Percentiles rank a stretch among this genome's conserved stretches.
Conservation (phyloP, 2,113 vertebrate genomes). For the Megaceryle maxima region DNA sequence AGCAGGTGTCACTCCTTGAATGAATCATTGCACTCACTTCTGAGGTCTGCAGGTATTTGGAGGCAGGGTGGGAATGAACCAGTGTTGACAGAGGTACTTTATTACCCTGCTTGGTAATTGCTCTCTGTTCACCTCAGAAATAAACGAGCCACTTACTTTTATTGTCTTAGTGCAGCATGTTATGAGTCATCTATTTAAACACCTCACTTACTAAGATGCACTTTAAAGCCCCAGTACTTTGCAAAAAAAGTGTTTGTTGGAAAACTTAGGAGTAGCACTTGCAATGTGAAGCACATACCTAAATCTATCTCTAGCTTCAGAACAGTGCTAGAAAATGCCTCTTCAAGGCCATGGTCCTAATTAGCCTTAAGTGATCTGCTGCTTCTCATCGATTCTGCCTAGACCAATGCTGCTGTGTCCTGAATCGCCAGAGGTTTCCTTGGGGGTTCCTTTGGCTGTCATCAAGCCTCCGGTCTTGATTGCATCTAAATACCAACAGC, state of each 20-base stretch:
- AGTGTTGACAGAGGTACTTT: neutral
- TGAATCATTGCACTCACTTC: fast-evolving
- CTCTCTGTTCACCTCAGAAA: neutral
- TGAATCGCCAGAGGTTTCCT: neutral
- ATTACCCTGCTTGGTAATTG: neutral
- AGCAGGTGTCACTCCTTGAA: neutral
- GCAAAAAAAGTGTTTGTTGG: neutral
- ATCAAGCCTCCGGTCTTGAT: neutral
- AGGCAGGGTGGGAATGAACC: neutral
- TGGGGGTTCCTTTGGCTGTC: neutral
- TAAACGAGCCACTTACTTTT: neutral
- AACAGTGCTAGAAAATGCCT: neutral
- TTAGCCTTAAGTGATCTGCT: neutral
- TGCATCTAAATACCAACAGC: neutral
- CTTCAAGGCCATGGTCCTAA: neutral
- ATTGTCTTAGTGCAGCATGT: neutral
- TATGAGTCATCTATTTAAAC: neutral
- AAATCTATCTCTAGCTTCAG: neutral
- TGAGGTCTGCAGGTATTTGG: neutral
- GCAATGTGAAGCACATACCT: neutral
- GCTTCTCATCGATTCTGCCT: neutral
- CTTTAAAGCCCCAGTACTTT: neutral
- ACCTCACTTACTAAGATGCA: neutral
- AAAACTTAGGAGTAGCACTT: neutral
- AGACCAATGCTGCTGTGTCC: neutral